Evolutionary conservation across 2,888 invertebrate genomes (phyloP).

Genomic region (Carcina quercana): DNA sequence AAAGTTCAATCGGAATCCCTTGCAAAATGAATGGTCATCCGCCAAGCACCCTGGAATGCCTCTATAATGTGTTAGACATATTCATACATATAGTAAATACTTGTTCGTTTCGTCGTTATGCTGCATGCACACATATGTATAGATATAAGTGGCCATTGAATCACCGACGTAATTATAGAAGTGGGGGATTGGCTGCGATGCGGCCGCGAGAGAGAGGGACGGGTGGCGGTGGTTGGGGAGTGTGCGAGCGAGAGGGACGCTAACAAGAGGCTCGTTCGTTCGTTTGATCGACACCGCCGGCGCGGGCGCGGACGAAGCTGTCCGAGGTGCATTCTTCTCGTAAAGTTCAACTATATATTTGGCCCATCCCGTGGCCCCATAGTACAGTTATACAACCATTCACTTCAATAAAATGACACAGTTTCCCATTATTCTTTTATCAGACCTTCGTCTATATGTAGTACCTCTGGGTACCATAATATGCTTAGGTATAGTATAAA

Average conservation of each 20-base stretch:
- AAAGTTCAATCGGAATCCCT: too few species aligned
- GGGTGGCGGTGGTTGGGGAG: slow-evolving; percentile 24
- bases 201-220: slow-evolving; percentile 50
- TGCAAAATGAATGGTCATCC: slow-evolving; percentile 49
- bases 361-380: slow-evolving; percentile 44
- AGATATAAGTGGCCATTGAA: slow-evolving; percentile 74
- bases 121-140: slow-evolving; percentile 50
- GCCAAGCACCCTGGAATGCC: slow-evolving; percentile 42
- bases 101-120: slow-evolving; percentile 64
- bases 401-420: too few species aligned
- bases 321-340: slow-evolving; percentile 70
- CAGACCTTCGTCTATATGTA: too few species aligned
- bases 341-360: slow-evolving; percentile 72
- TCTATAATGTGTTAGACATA: slow-evolving; percentile 57
- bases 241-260: slow-evolving; percentile 50
- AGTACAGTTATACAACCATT: slow-evolving; percentile 51
- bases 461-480: too few species aligned
- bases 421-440: slow-evolving; percentile 11
- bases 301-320: slow-evolving; percentile 63
- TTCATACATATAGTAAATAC: slow-evolving; percentile 60
- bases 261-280: slow-evolving; percentile 73
- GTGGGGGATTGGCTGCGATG: slow-evolving; percentile 74
- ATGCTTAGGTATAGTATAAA: too few species aligned
- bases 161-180: slow-evolving; percentile 75
- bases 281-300: slow-evolving; percentile 73